Evolutionary conservation across 2,113 vertebrate genomes (phyloP).

Genomic region (Sylvietta virens): DNA sequence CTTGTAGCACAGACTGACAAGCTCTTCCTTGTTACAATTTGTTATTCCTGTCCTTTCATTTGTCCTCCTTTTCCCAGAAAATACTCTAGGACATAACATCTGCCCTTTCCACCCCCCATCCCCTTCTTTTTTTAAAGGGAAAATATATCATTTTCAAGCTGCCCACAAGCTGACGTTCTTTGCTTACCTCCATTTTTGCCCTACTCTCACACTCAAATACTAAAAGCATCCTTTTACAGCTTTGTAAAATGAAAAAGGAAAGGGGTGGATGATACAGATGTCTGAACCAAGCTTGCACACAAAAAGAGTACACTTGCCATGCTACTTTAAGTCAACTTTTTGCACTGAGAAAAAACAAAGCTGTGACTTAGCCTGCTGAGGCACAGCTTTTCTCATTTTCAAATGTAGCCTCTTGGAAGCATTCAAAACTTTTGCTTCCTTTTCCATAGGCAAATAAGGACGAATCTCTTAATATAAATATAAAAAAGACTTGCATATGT

Average conservation of each 20-base stretch:
- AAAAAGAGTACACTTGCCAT: neutral
- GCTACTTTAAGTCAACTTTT: neutral
- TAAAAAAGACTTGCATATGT: neutral
- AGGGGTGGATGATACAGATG: neutral
- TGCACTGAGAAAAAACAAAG: neutral
- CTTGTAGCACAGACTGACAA: neutral
- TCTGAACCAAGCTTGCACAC: neutral
- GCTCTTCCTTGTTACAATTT: neutral
- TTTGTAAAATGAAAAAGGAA: neutral
- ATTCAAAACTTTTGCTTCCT: neutral
- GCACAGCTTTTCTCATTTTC: neutral
- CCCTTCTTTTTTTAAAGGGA: neutral
- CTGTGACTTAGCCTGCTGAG: neutral
- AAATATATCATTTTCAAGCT: neutral
- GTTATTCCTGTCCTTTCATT: constrained; percentile 8
- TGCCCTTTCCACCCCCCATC: rapidly evolving
- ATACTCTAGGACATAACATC: neutral
- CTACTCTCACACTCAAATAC: neutral
- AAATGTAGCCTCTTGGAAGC: neutral
- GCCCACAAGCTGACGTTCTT: neutral
- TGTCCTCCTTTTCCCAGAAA: constrained; percentile 15
- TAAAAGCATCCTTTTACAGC: neutral
- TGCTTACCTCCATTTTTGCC: neutral
- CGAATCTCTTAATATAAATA: neutral
- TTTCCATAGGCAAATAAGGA: neutral